phyloP scores from a whole-genome alignment of 2,888 invertebrate genomes.

The Philhelius pedissequus region DNA sequence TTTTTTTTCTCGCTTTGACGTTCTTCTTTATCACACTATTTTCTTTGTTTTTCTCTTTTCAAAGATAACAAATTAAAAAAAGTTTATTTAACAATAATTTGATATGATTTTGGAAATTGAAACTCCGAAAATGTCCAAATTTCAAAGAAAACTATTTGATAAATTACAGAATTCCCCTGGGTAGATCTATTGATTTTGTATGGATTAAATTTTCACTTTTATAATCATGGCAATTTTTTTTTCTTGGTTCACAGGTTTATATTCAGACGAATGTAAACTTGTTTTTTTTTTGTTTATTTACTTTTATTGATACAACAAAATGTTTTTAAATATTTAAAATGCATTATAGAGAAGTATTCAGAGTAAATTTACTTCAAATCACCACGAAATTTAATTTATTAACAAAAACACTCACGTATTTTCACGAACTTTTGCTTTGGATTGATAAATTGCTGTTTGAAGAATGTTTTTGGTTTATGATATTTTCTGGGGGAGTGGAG shows the following conservation, averaged over 20 bases:
- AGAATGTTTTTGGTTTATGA: not conserved
- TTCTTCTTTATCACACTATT: not conserved
- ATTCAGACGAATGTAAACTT: not conserved
- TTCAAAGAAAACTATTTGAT: not conserved
- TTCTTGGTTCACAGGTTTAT: not conserved
- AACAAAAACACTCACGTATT: conserved; percentile 19
- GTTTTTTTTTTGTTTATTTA: not conserved
- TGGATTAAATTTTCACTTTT: not conserved
- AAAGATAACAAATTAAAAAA: not conserved
- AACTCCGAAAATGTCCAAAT: not conserved
- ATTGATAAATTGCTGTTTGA: not conserved
- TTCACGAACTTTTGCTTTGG: too few relatives aligned
- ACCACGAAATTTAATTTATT: conserved; percentile 3
- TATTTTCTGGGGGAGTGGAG: too few relatives aligned
- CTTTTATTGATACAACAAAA: conserved; percentile 6
- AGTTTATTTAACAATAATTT: not conserved
- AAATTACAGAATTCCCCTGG: not conserved
- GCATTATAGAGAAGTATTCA: not conserved
- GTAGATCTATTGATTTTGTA: not conserved
- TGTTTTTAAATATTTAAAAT: not conserved
- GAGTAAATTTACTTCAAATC: conserved; percentile 2
- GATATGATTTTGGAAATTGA: not conserved
- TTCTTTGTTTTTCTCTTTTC: not conserved
- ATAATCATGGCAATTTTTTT: not conserved
- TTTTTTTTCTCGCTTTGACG: not conserved